Percentiles rank a stretch among this genome's conserved stretches.
These are phyloP conservation scores for Laupala kohalensis DNA, from an alignment of 1,140 invertebrate genomes.

Conservation along the genomic window DNA sequence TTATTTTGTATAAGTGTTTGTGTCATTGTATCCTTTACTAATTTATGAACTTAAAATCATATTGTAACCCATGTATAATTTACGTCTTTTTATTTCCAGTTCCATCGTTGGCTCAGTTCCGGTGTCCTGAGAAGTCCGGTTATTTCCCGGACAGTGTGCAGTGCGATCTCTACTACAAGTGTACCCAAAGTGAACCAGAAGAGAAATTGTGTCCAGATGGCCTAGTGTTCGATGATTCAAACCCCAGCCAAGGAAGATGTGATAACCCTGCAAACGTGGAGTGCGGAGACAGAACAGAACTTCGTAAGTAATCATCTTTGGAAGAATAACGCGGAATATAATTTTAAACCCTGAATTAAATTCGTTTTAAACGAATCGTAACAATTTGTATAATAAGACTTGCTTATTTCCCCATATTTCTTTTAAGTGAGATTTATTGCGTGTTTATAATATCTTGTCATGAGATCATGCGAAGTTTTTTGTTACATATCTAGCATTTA, in stretches of 20 bases:
- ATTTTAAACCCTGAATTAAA: background rate
- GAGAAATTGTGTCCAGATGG: constrained; percentile 68
- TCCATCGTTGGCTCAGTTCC: constrained; percentile 15
- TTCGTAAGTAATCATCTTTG: constrained; percentile 48
- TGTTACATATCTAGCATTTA: too few species aligned
- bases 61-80: background rate
- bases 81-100: background rate
- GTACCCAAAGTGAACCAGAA: constrained; percentile 49
- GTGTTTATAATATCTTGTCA: too few species aligned
- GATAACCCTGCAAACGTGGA: constrained; percentile 68
- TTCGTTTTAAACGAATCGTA: too few species aligned
- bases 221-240: constrained; percentile 62
- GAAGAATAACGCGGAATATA: background rate
- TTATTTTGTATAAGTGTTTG: background rate
- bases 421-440: too few species aligned
- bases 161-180: constrained; percentile 72
- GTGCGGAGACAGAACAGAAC: constrained; percentile 53
- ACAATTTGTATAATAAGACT: too few species aligned
- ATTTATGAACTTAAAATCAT: background rate
- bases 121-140: constrained; percentile 59
- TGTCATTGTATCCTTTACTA: background rate
- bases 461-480: too few species aligned
- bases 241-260: constrained; percentile 58
- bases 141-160: constrained; percentile 62
- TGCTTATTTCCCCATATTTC: too few species aligned